Evolutionary conservation across 2,113 vertebrate species (phyloP).

Genomic region (Chaetodon trifascialis): DNA sequence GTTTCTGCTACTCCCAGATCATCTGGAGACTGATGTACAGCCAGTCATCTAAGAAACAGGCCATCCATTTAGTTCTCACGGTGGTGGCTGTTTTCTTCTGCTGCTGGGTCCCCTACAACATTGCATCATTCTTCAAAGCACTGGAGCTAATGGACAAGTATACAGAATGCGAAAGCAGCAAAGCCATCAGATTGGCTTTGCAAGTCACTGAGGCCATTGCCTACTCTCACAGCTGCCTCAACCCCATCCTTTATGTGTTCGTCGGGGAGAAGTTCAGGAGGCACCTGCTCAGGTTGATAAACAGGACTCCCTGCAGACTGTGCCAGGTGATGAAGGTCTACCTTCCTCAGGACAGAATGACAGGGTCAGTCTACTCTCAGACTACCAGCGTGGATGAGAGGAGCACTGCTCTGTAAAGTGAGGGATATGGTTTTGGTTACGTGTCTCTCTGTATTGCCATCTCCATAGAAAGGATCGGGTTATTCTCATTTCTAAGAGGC

Average conservation of each 20-base stretch:
- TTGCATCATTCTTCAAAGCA: slow-evolving; percentile 65
- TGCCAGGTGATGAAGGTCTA: slow-evolving; percentile 67
- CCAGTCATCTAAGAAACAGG: slow-evolving; percentile 70
- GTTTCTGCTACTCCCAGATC: slow-evolving; percentile 82
- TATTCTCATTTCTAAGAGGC: background rate
- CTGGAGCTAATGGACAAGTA: slow-evolving; percentile 35
- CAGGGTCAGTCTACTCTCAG: slow-evolving; percentile 71
- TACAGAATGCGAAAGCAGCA: slow-evolving; percentile 62
- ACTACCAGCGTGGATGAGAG: slow-evolving; percentile 77
- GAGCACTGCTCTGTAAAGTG: slow-evolving; percentile 61
- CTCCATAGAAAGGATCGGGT: too few species aligned
- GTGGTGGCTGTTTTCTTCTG: slow-evolving; percentile 80
- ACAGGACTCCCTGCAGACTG: slow-evolving; percentile 64
- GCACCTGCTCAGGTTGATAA: slow-evolving; percentile 73
- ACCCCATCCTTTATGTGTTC: slow-evolving; percentile 85
- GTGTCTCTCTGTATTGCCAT: background rate
- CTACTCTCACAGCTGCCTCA: slow-evolving; percentile 83
- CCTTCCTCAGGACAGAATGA: slow-evolving; percentile 62
- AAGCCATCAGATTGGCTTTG: slow-evolving; percentile 53
- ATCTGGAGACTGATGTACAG: slow-evolving; percentile 63
- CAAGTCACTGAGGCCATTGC: slow-evolving; percentile 77
- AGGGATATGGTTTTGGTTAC: background rate
- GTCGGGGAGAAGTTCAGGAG: slow-evolving; percentile 82
- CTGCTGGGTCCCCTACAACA: slow-evolving; percentile 84
- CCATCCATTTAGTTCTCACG: slow-evolving; percentile 73